Percentiles rank a stretch among this genome's conserved stretches.
Conservation (phyloP, 2,888 invertebrate species). For the Hyposoter didymator region DNA sequence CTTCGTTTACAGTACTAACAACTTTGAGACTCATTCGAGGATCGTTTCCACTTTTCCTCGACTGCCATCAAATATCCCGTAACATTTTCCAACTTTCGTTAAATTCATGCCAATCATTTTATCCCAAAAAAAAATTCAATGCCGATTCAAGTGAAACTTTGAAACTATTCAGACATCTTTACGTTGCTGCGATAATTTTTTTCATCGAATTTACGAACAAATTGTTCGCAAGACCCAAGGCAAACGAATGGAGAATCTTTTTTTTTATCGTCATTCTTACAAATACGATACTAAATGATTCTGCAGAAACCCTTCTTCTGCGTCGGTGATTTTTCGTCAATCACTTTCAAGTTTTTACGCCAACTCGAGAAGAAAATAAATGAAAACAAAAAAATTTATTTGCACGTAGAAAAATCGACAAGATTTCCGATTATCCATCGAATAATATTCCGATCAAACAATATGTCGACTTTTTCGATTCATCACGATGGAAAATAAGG, state of each 20-base stretch:
- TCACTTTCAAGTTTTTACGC: too few species aligned
- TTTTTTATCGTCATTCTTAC: background rate
- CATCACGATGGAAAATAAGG: background rate
- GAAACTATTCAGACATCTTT: background rate
- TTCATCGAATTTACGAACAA: background rate
- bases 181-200: background rate
- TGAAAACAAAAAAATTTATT: too few species aligned
- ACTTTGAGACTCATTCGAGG: constrained; percentile 2
- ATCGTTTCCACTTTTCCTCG: background rate
- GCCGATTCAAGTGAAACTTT: background rate
- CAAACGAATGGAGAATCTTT: background rate
- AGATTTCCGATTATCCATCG: background rate
- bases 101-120: background rate
- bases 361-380: too few species aligned
- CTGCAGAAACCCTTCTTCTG: too few species aligned
- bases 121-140: background rate
- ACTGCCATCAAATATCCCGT: background rate
- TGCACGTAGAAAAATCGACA: background rate
- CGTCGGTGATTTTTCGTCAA: too few species aligned
- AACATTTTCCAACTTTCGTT: background rate
- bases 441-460: background rate
- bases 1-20: constrained; percentile 1
- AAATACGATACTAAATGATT: too few species aligned
- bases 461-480: background rate
- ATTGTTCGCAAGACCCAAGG: background rate